phyloP scores from a whole-genome alignment of 2,113 vertebrate genomes.

The Pituophis catenifer region DNA sequence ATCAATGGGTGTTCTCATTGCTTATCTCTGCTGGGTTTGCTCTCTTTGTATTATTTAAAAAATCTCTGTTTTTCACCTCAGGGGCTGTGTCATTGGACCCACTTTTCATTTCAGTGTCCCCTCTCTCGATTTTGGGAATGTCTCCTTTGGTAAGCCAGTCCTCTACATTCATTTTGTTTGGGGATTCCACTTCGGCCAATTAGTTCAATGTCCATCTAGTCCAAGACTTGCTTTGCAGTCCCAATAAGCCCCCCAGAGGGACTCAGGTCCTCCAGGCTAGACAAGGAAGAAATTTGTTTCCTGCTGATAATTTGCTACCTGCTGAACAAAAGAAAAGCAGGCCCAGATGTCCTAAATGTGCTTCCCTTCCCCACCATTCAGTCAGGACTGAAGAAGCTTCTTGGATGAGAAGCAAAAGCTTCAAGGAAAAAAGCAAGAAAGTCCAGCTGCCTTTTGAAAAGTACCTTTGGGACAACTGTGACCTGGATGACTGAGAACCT shows the following conservation, averaged over 20 bases:
- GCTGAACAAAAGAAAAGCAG: not conserved
- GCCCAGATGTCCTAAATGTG: not conserved
- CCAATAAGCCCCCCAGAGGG: not conserved
- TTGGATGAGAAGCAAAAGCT: not conserved
- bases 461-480: not conserved
- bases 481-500: not conserved
- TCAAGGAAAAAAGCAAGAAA: not conserved
- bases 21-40: not conserved
- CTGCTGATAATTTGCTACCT: not conserved
- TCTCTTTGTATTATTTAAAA: not conserved
- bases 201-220: not conserved
- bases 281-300: not conserved
- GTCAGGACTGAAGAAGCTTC: not conserved
- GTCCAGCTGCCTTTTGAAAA: not conserved
- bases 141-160: conserved; percentile 81
- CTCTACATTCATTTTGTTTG: not conserved
- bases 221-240: not conserved
- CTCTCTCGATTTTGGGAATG: conserved; percentile 77
- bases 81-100: conserved; percentile 78
- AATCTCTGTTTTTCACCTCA: conserved; percentile 50
- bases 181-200: not conserved
- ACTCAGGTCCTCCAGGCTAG: not conserved
- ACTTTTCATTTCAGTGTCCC: conserved; percentile 80
- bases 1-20: not conserved
- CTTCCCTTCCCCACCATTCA: too few species aligned